phyloP scores from a whole-genome alignment of 2,113 vertebrate species.

The Trogon surrucura region DNA sequence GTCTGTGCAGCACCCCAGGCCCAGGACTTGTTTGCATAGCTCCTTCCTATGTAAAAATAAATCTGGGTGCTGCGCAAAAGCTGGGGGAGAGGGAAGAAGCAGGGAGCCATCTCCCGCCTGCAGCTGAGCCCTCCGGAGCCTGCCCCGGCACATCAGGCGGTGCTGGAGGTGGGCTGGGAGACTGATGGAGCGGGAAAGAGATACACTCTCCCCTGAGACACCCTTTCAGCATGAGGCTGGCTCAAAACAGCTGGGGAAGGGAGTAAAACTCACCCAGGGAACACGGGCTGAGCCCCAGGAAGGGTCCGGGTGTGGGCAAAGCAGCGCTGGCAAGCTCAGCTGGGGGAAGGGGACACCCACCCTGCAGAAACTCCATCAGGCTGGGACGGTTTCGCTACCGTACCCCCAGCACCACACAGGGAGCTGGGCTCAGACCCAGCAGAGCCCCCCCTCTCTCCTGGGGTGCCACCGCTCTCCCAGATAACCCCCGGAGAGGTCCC shows the following conservation, averaged over 20 bases:
- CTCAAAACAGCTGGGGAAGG: not conserved
- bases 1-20: not conserved
- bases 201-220: not conserved
- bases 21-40: not conserved
- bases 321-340: not conserved
- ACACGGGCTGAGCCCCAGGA: not conserved
- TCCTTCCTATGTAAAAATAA: not conserved
- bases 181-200: not conserved
- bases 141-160: not conserved
- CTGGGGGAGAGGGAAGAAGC: not conserved
- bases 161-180: not conserved
- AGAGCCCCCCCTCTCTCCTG: not conserved
- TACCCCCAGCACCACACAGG: not conserved
- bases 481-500: not conserved
- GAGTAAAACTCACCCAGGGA: not conserved
- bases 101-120: not conserved
- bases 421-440: not conserved
- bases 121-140: not conserved
- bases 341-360: not conserved
- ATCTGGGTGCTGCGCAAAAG: not conserved
- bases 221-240: not conserved
- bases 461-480: fast-evolving
- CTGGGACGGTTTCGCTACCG: not conserved
- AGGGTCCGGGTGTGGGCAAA: not conserved
- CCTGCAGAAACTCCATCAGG: not conserved